phyloP scores from a whole-genome alignment of 2,113 vertebrate genomes.

The Calonectris borealis region DNA sequence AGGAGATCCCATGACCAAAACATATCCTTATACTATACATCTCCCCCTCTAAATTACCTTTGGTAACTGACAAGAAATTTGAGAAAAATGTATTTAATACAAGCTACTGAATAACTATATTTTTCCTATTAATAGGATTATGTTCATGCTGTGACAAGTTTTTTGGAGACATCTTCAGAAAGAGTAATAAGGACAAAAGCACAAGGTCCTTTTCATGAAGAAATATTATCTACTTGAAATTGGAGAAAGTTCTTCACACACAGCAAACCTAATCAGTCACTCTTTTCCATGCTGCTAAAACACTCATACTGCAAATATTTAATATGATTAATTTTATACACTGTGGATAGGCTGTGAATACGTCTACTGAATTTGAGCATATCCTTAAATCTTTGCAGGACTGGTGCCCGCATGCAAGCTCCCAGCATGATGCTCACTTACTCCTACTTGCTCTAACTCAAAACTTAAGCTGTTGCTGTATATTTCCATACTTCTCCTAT shows the following conservation, averaged over 20 bases:
- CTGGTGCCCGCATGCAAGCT: not conserved
- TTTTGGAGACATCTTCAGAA: not conserved
- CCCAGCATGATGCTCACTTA: not conserved
- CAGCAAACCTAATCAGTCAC: not conserved
- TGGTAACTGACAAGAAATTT: not conserved
- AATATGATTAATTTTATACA: not conserved
- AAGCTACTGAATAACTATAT: not conserved
- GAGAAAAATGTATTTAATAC: not conserved
- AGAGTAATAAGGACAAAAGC: not conserved
- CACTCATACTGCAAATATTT: not conserved
- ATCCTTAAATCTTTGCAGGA: not conserved
- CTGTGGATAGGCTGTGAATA: not conserved
- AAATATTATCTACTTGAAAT: not conserved
- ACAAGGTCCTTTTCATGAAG: not conserved
- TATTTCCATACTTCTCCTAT: not conserved
- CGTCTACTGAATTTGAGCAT: not conserved
- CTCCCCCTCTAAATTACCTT: not conserved
- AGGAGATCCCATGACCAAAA: slow-evolving; percentile 38
- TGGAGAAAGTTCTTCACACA: not conserved
- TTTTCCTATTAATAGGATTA: not conserved
- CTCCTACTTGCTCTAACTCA: not conserved
- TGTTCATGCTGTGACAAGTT: not conserved
- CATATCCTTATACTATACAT: not conserved
- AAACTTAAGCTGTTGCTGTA: not conserved
- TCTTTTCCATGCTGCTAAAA: not conserved